These are phyloP conservation scores for Stomatorhinus ivindoensis DNA, from an alignment of 2,113 vertebrate species.

Conservation along the genomic window DNA sequence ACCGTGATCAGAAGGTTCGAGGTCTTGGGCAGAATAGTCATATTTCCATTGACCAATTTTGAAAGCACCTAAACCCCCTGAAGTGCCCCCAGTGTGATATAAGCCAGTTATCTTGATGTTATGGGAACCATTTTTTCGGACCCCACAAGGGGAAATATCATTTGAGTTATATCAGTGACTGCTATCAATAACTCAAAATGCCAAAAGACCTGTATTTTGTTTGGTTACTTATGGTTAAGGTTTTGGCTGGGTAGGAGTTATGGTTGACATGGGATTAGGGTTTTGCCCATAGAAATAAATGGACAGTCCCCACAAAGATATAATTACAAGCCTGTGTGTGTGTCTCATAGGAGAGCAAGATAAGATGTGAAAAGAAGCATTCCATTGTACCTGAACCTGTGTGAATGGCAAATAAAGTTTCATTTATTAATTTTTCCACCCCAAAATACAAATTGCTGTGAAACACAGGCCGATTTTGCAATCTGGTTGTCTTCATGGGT, in stretches of 20 bases:
- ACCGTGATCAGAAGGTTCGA: neutral
- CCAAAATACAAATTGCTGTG: neutral
- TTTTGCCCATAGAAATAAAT: too few species aligned
- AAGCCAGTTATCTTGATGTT: neutral
- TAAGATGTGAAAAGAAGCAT: neutral
- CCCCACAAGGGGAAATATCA: too few species aligned
- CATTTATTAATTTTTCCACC: neutral
- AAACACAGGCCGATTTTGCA: neutral
- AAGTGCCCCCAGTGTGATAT: neutral
- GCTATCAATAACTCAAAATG: too few species aligned
- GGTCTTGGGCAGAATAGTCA: neutral
- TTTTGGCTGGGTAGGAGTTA: too few species aligned
- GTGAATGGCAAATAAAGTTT: neutral
- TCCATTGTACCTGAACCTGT: neutral
- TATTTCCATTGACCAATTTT: neutral
- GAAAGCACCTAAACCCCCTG: neutral
- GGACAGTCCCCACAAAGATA: too few species aligned
- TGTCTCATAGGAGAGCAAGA: neutral
- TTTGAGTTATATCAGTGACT: too few species aligned
- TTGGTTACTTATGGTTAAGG: too few species aligned
- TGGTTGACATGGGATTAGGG: too few species aligned
- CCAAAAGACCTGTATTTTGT: too few species aligned
- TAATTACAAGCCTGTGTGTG: neutral
- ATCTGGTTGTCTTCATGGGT: neutral
- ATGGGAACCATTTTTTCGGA: too few species aligned